Base-by-base conservation (phyloP, 1,140 invertebrate species). In the Atopsyche davidsoni region DNA sequence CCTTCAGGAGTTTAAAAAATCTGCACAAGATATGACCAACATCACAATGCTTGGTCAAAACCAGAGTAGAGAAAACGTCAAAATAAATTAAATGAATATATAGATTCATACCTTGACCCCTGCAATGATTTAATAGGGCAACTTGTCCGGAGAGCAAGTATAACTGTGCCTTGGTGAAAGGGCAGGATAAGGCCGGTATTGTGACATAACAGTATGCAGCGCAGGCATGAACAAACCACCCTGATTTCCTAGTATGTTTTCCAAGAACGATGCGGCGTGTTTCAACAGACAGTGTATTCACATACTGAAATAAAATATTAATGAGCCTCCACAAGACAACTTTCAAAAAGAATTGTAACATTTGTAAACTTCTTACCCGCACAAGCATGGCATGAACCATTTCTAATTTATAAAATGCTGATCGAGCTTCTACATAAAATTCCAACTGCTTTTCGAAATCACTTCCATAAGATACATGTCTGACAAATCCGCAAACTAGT, bases 131-230 rank as follows among this genome's bases (percentile, higher is more conserved):
- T 17, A 87, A 75, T 41, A 97, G 70, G 18, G 93, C 91, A 32
- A 93, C 84, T 71, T 95, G 88, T 21, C 89, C 91, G 11, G 87
- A 86, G 3, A 92, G 69, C 38, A 96, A 72, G 73, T 95, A 95
- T 13, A 97, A 77, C 59, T 89, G 82, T 45, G 96, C 77, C 60
- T 87, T 80, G 17, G 78, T 77, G 50, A 84, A 76, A 4, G 83
- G 77, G 52, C 86, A 85, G 51, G 79, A 78, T 58, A 98, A 80
- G 4, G 93, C 96, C 17, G 95, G 95, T 70, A 96, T 91, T 1
- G 94, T 97, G 25, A 98, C 95, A 65, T 87, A 97, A 68, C 85
- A 87, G 70, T 92, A 98, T 1, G 95, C 94, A 41, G 89, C 83
- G 76, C 94, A 98, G n/a, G 93, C 92, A 59, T 88, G 81, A 19